phyloP scores from a whole-genome alignment of 2,797 vertebrate genomes.

The Momotus momota region DNA sequence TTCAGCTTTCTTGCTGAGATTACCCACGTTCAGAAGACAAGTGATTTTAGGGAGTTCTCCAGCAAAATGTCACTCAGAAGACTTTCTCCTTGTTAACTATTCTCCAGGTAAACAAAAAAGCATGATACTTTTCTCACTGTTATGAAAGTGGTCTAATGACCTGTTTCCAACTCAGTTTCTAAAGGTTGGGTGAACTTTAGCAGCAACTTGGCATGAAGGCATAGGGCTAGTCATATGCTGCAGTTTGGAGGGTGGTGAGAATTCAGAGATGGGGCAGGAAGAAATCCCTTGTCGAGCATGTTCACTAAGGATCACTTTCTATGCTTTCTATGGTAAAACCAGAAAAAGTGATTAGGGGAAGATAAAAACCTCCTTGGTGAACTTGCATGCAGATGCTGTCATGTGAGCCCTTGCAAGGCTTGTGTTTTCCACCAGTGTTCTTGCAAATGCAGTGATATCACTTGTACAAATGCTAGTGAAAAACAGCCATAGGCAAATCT shows the following conservation, averaged over 20 bases:
- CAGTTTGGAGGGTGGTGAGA: background rate
- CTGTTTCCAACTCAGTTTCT: background rate
- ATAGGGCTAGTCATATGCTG: background rate
- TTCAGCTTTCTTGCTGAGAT: background rate
- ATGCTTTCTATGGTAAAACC: background rate
- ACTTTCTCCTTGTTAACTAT: background rate
- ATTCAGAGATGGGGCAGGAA: background rate
- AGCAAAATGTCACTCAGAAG: background rate
- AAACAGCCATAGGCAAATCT: background rate
- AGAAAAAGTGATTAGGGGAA: background rate
- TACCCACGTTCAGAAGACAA: background rate
- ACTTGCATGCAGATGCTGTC: background rate
- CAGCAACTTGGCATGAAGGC: background rate
- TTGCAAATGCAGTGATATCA: background rate
- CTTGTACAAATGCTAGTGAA: background rate
- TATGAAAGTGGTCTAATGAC: background rate
- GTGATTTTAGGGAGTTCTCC: slow-evolving; percentile 2
- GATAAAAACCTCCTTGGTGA: background rate
- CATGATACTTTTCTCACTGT: background rate
- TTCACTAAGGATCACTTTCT: background rate
- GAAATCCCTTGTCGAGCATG: background rate
- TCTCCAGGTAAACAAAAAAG: background rate
- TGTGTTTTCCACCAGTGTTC: background rate
- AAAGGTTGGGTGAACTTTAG: background rate
- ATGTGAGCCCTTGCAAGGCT: background rate